A percentile compares a stretch with the other conserved stretches of the same genome.
These are phyloP conservation scores for Gambusia affinis DNA, from an alignment of 2,113 vertebrate genomes.

Conservation along the genomic window DNA sequence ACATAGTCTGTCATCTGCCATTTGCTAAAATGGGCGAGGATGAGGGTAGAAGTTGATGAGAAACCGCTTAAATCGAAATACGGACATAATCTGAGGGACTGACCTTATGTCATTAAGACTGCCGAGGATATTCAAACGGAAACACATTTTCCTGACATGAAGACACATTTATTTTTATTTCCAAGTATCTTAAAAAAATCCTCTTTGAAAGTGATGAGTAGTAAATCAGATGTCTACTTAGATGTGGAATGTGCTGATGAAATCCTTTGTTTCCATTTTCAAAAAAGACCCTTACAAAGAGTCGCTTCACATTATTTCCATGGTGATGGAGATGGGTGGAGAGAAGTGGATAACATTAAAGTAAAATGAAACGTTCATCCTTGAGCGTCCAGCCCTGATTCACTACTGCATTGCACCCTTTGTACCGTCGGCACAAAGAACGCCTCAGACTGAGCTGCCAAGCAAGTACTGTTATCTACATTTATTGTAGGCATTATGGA, in stretches of 20 bases:
- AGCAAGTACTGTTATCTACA: not conserved
- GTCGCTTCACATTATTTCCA: too few relatives aligned
- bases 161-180: not conserved
- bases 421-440: not conserved
- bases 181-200: not conserved
- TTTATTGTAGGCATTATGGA: not conserved
- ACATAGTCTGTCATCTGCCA: not conserved
- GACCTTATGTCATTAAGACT: conserved; percentile 28
- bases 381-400: not conserved
- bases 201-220: not conserved
- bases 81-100: conserved; percentile 25
- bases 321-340: too few relatives aligned
- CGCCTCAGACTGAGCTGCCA: not conserved
- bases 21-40: conserved; percentile 24
- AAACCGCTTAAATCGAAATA: conserved; percentile 32
- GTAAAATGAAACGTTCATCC: not conserved
- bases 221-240: not conserved
- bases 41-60: conserved; percentile 30
- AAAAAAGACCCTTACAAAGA: not conserved
- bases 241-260: not conserved
- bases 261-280: not conserved
- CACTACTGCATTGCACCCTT: not conserved
- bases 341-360: not conserved
- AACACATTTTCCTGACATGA: not conserved
- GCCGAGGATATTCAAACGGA: not conserved